Conservation (phyloP, 1,140 invertebrate species). For the Antheraea pernyi region DNA sequence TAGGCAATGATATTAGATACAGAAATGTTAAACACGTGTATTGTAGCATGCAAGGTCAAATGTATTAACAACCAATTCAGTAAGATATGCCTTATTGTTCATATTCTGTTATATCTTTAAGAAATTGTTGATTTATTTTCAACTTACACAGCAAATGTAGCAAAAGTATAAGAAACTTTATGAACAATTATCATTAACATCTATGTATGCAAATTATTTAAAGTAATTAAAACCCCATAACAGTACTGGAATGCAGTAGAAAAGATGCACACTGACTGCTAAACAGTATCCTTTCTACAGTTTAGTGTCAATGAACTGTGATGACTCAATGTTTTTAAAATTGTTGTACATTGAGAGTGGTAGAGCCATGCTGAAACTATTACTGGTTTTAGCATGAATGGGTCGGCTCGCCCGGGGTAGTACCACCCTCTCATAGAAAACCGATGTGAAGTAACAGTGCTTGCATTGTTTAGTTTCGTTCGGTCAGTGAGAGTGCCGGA, state of each 20-base stretch:
- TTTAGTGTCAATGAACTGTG: background rate
- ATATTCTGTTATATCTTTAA: background rate
- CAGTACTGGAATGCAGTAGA: background rate
- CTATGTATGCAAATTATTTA: background rate
- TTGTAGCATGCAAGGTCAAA: conserved; percentile 29
- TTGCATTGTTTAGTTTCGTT: too few species aligned
- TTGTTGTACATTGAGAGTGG: background rate
- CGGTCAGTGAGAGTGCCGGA: too few species aligned
- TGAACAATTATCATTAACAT: background rate
- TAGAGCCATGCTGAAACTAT: too few species aligned
- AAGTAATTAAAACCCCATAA: background rate
- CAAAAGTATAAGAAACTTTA: too few species aligned
- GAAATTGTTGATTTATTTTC: background rate
- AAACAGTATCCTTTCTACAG: background rate
- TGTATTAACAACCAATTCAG: conserved; percentile 39
- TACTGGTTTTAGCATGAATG: too few species aligned
- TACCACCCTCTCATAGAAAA: too few species aligned
- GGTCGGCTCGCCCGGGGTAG: too few species aligned
- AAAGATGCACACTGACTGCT: background rate
- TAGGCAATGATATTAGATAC: conserved; percentile 19
- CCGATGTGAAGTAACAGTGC: too few species aligned
- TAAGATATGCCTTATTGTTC: background rate
- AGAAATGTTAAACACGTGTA: conserved; percentile 12
- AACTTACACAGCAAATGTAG: too few species aligned
- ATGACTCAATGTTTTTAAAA: background rate